Evolutionary conservation across 2,888 invertebrate genomes (phyloP), one percentile per base, ranked within the genome.

Genomic region (Pharmacophagus antenor): DNA sequence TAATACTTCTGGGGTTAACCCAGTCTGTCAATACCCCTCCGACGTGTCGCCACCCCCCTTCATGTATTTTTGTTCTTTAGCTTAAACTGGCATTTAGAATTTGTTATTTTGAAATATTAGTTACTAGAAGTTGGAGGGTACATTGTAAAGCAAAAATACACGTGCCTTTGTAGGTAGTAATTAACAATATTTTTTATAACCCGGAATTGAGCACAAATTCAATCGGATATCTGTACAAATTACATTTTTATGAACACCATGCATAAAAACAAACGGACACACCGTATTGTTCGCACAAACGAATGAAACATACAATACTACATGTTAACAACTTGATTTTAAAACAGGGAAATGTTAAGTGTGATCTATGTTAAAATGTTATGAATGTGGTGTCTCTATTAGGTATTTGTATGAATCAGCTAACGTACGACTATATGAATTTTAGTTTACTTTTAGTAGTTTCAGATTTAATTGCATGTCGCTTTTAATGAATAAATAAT

Each of bases 261-360:
- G 12, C n/a, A 37, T 7, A 41, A n/a, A 17, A 44, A 20, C 7
- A 18, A 17, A 46, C 46, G 21, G 22, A 7, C 4, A 7, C 18
- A 20, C 15, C n/a, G 48, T n/a, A n/a, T n/a, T n/a, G n/a, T 44
- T n/a, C 42, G 8, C 48, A 48, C 48, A 48, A 48, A 48, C 21
- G 23, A 23, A 15, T 48, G 48, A 48, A 21, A 20, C 12, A 22
- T 21, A 48, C 48, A 44, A 8, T 44, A 44, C 42, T 44, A 44
- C 42, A 44, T 48, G 22, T 47, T 8, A 44, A 44, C 18, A 44
- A 44, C 22, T 22, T 22, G 12, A 22, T 5, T 47, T 17, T 47
- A 20, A 15, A 15, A 20, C 1, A n/a, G 21, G 21, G 21, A 47
- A 15, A 23, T 48, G 8, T 48, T 2, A 47, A 20, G 17, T 48